Evolutionary conservation across 2,113 vertebrate species (phyloP).

Genomic region (Onychostruthus taczanowskii): DNA sequence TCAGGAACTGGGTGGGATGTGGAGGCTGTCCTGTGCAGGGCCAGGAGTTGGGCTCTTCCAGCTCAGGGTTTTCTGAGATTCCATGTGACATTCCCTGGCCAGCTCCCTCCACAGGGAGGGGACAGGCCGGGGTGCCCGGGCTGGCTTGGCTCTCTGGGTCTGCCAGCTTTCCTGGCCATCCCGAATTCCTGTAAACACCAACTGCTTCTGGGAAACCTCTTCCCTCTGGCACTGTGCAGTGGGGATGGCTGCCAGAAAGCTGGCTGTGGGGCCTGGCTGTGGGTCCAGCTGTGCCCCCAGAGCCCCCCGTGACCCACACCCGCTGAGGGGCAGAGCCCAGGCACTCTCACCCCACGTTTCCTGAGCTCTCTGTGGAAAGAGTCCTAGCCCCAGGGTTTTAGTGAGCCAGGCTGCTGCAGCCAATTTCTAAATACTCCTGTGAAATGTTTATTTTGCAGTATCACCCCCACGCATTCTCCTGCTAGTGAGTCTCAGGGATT

Average conservation of each 20-base stretch:
- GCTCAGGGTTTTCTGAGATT: background rate
- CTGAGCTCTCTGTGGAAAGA: background rate
- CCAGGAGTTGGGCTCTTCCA: background rate
- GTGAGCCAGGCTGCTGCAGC: conserved; percentile 32
- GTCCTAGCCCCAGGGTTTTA: background rate
- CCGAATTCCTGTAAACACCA: background rate
- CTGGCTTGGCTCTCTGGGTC: background rate
- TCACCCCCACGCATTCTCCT: background rate
- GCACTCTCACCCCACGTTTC: background rate
- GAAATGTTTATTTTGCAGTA: conserved; percentile 43
- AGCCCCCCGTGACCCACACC: background rate
- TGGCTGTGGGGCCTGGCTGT: background rate
- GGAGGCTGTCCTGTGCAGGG: background rate
- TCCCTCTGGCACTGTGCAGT: background rate
- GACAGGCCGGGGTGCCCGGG: background rate
- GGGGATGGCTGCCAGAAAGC: background rate
- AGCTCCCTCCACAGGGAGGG: background rate
- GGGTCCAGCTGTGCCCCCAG: background rate
- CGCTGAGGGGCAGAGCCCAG: background rate
- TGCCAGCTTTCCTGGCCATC: background rate
- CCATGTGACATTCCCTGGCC: background rate
- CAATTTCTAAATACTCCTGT: conserved; percentile 8
- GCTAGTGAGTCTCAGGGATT: background rate
- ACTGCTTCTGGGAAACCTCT: background rate
- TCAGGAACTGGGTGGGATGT: background rate